Percentiles rank a stretch among this genome's conserved stretches.
Evolutionary conservation across 2,797 vertebrate species (phyloP).

Genomic region (Anniella stebbinsi): DNA sequence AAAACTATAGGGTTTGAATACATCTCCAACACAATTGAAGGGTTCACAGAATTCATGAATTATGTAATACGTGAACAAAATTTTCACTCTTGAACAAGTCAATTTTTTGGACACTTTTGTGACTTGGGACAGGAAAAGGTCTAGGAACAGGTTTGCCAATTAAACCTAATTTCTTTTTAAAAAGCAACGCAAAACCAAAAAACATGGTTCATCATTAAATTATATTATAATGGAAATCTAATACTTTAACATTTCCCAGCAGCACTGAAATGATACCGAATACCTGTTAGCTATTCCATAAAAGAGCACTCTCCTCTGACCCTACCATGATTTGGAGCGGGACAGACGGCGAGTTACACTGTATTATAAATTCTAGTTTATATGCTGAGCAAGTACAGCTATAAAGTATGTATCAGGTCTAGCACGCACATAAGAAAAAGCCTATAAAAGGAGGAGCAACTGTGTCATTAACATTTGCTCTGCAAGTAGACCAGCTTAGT

Average conservation of each 20-base stretch:
- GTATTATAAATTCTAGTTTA: conserved; percentile 67
- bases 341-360: conserved; percentile 45
- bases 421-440: conserved; percentile 52
- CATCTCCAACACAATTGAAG: not conserved
- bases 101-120: not conserved
- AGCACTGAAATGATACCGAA: conserved; percentile 39
- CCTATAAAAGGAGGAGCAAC: conserved; percentile 54
- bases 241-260: conserved; percentile 49
- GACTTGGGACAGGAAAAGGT: not conserved
- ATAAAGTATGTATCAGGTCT: conserved; percentile 52
- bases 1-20: not conserved
- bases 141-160: not conserved
- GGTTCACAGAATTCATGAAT: not conserved
- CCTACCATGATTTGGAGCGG: conserved; percentile 21
- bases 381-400: conserved; percentile 60
- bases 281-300: conserved; percentile 49
- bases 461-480: conserved; percentile 60
- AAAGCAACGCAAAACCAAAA: conserved; percentile 25
- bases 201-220: conserved; percentile 47
- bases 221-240: conserved; percentile 38
- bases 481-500: conserved; percentile 36
- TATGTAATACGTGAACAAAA: not conserved
- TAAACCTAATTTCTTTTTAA: conserved; percentile 42
- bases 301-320: conserved; percentile 61
- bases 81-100: not conserved